Conservation (phyloP, 2,888 invertebrate species). For the Tachystola acroxantha region DNA sequence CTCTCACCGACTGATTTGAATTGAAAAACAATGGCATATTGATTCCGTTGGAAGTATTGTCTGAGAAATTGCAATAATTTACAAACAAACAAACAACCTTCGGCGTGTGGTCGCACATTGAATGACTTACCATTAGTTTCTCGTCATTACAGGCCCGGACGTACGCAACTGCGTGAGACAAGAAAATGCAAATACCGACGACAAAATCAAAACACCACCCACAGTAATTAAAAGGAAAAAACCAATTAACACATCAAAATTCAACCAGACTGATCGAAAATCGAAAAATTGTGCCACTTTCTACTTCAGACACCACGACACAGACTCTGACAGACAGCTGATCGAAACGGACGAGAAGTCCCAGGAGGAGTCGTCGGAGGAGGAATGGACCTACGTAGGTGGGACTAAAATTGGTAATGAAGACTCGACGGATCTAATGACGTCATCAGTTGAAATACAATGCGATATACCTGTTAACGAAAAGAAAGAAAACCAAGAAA, state of each 20-base stretch:
- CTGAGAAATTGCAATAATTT: slow-evolving; percentile 21
- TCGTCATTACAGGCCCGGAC: slow-evolving; percentile 46
- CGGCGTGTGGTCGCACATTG: slow-evolving; percentile 9
- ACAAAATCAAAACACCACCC: slow-evolving; percentile 56
- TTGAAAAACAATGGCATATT: slow-evolving; percentile 43
- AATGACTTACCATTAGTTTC: slow-evolving; percentile 20
- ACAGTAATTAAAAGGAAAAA: slow-evolving; percentile 72
- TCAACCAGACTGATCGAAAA: slow-evolving; percentile 85
- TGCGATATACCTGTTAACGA: slow-evolving; percentile 60
- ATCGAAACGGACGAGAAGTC: slow-evolving; percentile 67
- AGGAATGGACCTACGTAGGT: slow-evolving; percentile 83
- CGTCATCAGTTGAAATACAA: slow-evolving; percentile 70
- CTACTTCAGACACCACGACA: slow-evolving; percentile 92
- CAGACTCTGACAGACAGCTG: slow-evolving; percentile 87
- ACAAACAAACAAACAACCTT: slow-evolving; percentile 37
- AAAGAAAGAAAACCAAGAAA: slow-evolving; percentile 44
- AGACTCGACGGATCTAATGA: slow-evolving; percentile 71
- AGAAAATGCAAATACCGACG: slow-evolving; percentile 25
- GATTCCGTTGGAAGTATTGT: slow-evolving; percentile 28
- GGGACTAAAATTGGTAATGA: slow-evolving; percentile 61
- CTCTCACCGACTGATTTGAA: slow-evolving; percentile 27
- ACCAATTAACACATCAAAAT: slow-evolving; percentile 78
- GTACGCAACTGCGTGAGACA: slow-evolving; percentile 30
- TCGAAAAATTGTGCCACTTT: slow-evolving; percentile 90
- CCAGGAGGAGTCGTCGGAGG: slow-evolving; percentile 68